Percentiles rank a stretch among this genome's conserved stretches.
Evolutionary conservation across 2,113 vertebrate genomes (phyloP).

Genomic region (Cololabis saira): DNA sequence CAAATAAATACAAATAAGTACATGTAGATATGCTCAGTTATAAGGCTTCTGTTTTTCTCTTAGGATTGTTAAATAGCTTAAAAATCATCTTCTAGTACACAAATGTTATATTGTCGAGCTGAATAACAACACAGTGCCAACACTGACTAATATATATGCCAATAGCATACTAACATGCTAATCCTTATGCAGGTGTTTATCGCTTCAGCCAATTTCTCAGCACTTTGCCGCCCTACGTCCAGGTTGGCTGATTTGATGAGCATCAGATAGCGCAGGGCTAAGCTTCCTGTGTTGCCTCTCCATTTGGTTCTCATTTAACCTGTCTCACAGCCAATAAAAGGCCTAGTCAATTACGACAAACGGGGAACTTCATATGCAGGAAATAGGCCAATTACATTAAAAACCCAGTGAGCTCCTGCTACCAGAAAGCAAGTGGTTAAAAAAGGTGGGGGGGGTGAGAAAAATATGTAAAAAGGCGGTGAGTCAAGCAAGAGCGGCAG

Average conservation of each 20-base stretch:
- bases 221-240: slow-evolving; percentile 51
- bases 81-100: slow-evolving; percentile 8
- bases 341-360: slow-evolving; percentile 78
- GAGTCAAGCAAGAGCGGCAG: slow-evolving; percentile 56
- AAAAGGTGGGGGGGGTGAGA: background rate
- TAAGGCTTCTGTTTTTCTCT: slow-evolving; percentile 24
- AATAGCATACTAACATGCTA: slow-evolving; percentile 46
- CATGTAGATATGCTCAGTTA: slow-evolving; percentile 31
- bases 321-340: slow-evolving; percentile 79
- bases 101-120: background rate
- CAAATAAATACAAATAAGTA: slow-evolving; percentile 40
- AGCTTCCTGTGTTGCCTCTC: slow-evolving; percentile 73
- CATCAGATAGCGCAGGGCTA: slow-evolving; percentile 61
- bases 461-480: slow-evolving; percentile 68
- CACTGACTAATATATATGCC: slow-evolving; percentile 41
- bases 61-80: no score
- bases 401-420: slow-evolving; percentile 57
- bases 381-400: slow-evolving; percentile 82
- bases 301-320: slow-evolving; percentile 81
- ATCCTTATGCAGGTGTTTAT: slow-evolving; percentile 67
- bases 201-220: slow-evolving; percentile 60
- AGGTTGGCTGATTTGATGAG: slow-evolving; percentile 67
- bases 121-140: slow-evolving; percentile 28
- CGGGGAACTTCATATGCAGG: slow-evolving; percentile 75
- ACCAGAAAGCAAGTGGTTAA: slow-evolving; percentile 61